Evolutionary conservation across 2,113 vertebrate genomes (phyloP).

Genomic region (Brevimyrus niger): DNA sequence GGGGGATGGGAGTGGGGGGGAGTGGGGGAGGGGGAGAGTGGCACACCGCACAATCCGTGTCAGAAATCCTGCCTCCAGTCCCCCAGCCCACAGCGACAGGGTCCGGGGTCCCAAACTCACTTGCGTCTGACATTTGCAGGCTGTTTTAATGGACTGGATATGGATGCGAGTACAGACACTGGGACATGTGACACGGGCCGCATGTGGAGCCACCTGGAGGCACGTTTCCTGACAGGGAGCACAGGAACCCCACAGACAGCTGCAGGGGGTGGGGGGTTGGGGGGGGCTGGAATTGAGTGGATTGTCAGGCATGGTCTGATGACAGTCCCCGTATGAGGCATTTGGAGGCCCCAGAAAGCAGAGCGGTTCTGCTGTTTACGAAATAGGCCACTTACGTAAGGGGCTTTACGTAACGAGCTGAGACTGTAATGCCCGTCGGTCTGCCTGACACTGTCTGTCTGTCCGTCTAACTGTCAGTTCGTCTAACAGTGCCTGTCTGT

Average conservation of each 20-base stretch:
- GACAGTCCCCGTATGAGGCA: background rate
- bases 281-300: background rate
- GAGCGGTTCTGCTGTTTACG: background rate
- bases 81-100: background rate
- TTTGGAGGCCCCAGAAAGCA: background rate
- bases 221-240: conserved; percentile 44
- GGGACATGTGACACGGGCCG: background rate
- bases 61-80: conserved; percentile 34
- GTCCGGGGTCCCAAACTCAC: background rate
- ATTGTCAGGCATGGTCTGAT: conserved; percentile 29
- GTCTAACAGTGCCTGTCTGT: too few species aligned
- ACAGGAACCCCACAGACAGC: conserved; percentile 33
- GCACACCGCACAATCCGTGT: conserved; percentile 23
- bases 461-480: too few species aligned
- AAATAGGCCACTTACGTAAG: conserved; percentile 6
- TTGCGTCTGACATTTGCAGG: background rate
- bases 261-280: conserved; percentile 16
- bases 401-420: background rate
- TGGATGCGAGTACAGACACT: background rate
- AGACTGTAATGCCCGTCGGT: background rate
- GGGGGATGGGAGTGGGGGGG: too few species aligned
- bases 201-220: conserved; percentile 37
- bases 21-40: too few species aligned
- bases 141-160: background rate
- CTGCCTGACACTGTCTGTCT: background rate